phyloP scores from a whole-genome alignment of 2,113 vertebrate genomes.

The Muntiacus muntjak region DNA sequence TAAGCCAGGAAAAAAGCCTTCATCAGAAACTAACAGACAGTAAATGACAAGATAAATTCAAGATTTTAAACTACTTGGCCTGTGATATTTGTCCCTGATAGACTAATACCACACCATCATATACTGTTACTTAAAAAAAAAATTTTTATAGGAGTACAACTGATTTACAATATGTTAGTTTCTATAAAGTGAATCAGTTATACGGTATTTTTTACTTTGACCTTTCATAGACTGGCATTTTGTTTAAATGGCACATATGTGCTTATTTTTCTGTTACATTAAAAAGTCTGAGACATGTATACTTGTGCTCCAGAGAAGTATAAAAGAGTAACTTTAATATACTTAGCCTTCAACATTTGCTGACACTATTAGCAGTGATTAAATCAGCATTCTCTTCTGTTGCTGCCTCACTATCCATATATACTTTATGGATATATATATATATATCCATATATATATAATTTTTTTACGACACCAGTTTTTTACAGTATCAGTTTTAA shows the following conservation, averaged over 20 bases:
- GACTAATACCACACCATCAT: background rate
- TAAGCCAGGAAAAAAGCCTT: background rate
- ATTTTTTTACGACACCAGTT: background rate
- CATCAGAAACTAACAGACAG: background rate
- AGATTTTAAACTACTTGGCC: background rate
- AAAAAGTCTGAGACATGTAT: background rate
- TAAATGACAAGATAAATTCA: background rate
- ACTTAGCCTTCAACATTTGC: background rate
- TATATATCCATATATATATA: background rate
- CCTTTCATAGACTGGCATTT: background rate
- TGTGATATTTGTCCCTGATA: background rate
- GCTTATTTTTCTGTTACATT: background rate
- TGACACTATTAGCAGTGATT: background rate
- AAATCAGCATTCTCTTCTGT: background rate
- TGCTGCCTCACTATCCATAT: background rate
- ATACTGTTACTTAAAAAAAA: background rate
- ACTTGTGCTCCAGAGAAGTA: background rate
- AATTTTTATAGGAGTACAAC: background rate
- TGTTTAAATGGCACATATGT: background rate
- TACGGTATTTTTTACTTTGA: background rate
- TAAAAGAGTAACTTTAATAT: background rate
- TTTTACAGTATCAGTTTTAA: background rate
- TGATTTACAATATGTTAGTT: background rate
- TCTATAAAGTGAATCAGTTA: background rate
- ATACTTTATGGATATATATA: too few species aligned